phyloP scores from a whole-genome alignment of 35 echinoderm and acorn worm genomes.

The Stichopus chloronotus region DNA sequence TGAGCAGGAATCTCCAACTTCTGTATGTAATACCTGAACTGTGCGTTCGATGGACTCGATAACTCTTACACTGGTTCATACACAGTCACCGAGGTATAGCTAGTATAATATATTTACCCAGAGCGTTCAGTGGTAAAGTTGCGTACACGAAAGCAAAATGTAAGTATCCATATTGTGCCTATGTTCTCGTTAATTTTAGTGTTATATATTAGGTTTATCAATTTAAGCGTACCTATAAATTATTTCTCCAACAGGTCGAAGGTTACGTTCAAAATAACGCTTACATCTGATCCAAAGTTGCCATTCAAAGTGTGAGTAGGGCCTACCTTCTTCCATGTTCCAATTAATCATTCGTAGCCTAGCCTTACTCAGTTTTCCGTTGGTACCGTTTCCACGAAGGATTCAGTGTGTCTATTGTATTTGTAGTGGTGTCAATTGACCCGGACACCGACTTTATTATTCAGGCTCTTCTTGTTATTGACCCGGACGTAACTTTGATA shows the following conservation, averaged over 20 bases:
- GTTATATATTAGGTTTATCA: background rate
- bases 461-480: too few relatives aligned
- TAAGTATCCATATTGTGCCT: slow-evolving; percentile 43
- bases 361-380: background rate
- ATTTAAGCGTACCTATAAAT: background rate
- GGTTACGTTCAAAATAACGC: slow-evolving; percentile 96
- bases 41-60: too few relatives aligned
- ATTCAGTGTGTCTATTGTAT: too few relatives aligned
- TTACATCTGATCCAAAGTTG: slow-evolving; percentile 95
- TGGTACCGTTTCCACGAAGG: slow-evolving; percentile 20
- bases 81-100: too few relatives aligned
- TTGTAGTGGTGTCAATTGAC: too few relatives aligned
- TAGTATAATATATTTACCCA: too few relatives aligned
- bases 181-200: background rate
- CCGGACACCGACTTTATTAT: too few relatives aligned
- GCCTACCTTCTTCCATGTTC: background rate
- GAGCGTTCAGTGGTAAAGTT: too few relatives aligned
- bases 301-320: slow-evolving; percentile 98
- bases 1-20: too few relatives aligned
- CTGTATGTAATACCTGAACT: too few relatives aligned
- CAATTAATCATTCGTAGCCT: background rate
- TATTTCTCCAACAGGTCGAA: slow-evolving; percentile 78
- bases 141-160: slow-evolving; percentile 12
- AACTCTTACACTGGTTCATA: too few relatives aligned
- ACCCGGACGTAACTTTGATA: too few relatives aligned